Evolutionary conservation across 2,888 invertebrate species (phyloP), one percentile per base, ranked within the genome.

Genomic region (Mayetiola destructor): DNA sequence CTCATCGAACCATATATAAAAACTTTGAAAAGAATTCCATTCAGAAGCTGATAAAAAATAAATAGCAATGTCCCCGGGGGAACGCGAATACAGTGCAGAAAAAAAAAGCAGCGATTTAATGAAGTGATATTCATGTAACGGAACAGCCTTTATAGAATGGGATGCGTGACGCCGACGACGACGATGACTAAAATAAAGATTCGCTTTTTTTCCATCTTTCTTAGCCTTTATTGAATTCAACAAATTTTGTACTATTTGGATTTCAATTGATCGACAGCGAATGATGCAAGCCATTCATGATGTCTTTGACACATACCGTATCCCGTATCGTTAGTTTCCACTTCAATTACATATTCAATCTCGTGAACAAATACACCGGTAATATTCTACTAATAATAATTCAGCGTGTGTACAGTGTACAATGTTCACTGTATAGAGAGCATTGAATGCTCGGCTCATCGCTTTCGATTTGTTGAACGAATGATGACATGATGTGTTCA

Each of bases 61-160:
- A 12, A 32, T 14, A 23, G 23, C 20, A 42, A 23, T 14, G 20
- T 20, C 3, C 6, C n/a, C 48, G 27, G 48, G 16, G 16, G 27
- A 48, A 48, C n/a, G n/a, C 27, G 48, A 4, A 27, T 21, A 42
- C 3, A 48, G 27, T 27, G 16, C 42, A 42, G 12, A 21, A 21
- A 10, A 42, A n/a, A 48, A 27, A 48, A 27, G 8, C n/a, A 27
- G 16, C 48, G 23, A 16, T 23, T 48, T 48, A 48, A 48, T 48
- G 48, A 48, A 48, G 48, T 48, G 48, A 48, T 48, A 48, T 48
- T 48, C 48, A 48, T 48, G 48, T 48, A 48, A 48, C 48, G 27
- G 14, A 48, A 27, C 12, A 37, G n/a, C 12, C 9, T n/a, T 23
- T n/a, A 27, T 48, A 3, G n/a, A 37, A 37, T n/a, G 27, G 23